phyloP scores from a whole-genome alignment of 1,140 invertebrate species.

The Drosophila pachea region DNA sequence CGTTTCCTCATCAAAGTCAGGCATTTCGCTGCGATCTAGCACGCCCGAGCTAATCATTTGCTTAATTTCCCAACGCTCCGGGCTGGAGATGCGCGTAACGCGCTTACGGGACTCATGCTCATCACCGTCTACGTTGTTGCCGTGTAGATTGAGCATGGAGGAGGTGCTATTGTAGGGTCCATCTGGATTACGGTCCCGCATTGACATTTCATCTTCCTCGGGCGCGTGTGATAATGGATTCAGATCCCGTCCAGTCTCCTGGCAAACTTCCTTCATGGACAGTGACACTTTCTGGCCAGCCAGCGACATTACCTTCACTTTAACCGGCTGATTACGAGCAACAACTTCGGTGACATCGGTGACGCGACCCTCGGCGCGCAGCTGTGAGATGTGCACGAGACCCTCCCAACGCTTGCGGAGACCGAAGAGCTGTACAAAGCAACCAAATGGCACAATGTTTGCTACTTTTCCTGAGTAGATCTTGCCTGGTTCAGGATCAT shows the following conservation, averaged over 20 bases:
- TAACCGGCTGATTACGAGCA: slow-evolving; percentile 92
- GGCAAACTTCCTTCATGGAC: slow-evolving; percentile 99
- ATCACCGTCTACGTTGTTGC: slow-evolving; percentile 85
- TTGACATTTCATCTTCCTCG: slow-evolving; percentile 83
- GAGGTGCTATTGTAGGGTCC: slow-evolving; percentile 82
- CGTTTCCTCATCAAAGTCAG: slow-evolving; percentile 95
- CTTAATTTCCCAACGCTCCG: slow-evolving; percentile 95
- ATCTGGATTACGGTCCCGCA: slow-evolving; percentile 91
- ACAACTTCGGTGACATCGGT: slow-evolving; percentile 97
- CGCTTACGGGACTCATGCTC: slow-evolving; percentile 88
- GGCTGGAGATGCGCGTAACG: slow-evolving; percentile 96
- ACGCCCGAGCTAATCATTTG: slow-evolving; percentile 92
- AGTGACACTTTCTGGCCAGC: slow-evolving; percentile 96
- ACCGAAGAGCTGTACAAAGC: slow-evolving; percentile 97
- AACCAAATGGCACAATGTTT: slow-evolving; percentile 97
- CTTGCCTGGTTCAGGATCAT: slow-evolving; percentile 84
- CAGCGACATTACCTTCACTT: slow-evolving; percentile 93
- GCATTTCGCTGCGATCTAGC: slow-evolving; percentile 91
- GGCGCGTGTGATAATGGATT: slow-evolving; percentile 88
- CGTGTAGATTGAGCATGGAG: slow-evolving; percentile 84
- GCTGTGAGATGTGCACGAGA: slow-evolving; percentile 97
- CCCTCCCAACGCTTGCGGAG: slow-evolving; percentile 94
- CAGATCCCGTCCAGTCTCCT: slow-evolving; percentile 95
- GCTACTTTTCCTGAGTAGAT: slow-evolving; percentile 97
- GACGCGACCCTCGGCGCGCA: slow-evolving; percentile 94